These are phyloP conservation scores for Phyllostomus discolor DNA, from an alignment of 2,113 vertebrate genomes.

Conservation along the genomic window DNA sequence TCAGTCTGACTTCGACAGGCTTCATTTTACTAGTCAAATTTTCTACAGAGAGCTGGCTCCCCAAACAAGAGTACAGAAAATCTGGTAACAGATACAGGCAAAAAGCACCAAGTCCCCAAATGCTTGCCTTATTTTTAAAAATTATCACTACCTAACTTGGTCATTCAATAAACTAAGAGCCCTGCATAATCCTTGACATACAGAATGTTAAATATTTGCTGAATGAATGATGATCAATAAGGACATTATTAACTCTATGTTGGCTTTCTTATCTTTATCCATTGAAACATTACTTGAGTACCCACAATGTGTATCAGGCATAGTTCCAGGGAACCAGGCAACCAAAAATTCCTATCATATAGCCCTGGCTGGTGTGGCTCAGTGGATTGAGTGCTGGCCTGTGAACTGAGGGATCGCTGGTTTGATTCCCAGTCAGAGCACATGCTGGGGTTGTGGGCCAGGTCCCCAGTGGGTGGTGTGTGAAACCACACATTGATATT, in stretches of 20 bases:
- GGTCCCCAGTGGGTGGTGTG: too few relatives aligned
- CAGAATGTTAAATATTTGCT: neutral
- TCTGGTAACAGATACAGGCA: neutral
- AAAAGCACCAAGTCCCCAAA: neutral
- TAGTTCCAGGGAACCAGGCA: neutral
- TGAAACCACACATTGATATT: too few relatives aligned
- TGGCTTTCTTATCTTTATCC: neutral
- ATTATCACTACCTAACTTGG: neutral
- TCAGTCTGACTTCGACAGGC: neutral
- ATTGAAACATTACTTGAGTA: neutral
- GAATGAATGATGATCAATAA: neutral
- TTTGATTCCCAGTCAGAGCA: too few relatives aligned
- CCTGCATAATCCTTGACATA: neutral
- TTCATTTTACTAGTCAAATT: neutral
- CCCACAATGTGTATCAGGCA: neutral
- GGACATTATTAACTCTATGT: neutral
- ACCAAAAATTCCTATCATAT: neutral
- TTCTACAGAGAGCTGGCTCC: neutral
- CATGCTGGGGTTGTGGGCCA: too few relatives aligned
- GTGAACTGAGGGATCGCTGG: too few relatives aligned
- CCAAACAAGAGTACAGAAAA: neutral
- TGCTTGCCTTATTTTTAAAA: neutral
- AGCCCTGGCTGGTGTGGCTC: too few relatives aligned
- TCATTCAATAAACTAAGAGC: neutral
- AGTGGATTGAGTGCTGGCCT: too few relatives aligned